Evolutionary conservation across 2,113 vertebrate genomes (phyloP).

Genomic region (Brienomyrus longianalis): DNA sequence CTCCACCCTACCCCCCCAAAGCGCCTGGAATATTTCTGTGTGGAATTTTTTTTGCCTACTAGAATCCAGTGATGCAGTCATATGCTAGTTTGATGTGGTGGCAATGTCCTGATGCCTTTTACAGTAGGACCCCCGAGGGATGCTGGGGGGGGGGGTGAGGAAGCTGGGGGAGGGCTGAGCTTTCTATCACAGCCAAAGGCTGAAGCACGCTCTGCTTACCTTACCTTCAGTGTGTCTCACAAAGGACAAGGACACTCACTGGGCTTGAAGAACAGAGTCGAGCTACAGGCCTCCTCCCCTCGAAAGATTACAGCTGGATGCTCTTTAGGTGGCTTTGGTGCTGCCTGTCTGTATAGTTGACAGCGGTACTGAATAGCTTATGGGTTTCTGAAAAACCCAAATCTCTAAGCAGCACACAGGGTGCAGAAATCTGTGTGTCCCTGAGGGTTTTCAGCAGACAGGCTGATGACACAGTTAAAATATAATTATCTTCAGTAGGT

Average conservation of each 20-base stretch:
- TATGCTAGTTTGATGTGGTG: neutral
- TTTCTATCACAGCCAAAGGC: neutral
- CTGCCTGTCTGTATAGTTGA: neutral
- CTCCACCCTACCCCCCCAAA: neutral
- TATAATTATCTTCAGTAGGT: neutral
- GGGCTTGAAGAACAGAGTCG: neutral
- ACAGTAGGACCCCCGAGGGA: neutral
- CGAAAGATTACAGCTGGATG: neutral
- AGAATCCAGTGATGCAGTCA: neutral
- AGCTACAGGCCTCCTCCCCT: neutral
- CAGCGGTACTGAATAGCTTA: neutral
- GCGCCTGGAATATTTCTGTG: neutral
- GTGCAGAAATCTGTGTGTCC: neutral
- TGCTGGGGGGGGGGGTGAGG: neutral
- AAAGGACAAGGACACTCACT: slow-evolving; percentile 1
- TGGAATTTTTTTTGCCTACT: neutral
- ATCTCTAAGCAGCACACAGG: neutral
- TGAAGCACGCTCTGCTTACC: neutral
- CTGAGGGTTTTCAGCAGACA: neutral
- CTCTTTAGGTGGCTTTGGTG: neutral
- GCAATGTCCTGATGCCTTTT: neutral
- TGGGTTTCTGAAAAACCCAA: neutral
- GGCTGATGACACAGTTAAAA: neutral
- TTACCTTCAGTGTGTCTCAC: neutral
- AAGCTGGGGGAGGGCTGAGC: neutral